phyloP scores from a whole-genome alignment of 2,888 invertebrate genomes.

The Yponomeuta malinellus region DNA sequence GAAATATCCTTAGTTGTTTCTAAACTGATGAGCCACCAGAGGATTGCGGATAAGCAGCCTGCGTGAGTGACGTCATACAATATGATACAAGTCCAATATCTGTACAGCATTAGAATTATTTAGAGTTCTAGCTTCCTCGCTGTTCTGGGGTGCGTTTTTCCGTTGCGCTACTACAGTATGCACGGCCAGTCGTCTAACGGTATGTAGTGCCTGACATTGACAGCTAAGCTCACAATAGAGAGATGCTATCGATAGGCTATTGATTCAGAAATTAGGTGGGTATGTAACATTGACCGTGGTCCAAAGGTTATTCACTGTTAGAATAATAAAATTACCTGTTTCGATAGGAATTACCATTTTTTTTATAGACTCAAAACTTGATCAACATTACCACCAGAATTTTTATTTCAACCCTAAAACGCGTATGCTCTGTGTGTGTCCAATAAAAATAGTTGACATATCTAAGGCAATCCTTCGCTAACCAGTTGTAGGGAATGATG shows the following conservation, averaged over 20 bases:
- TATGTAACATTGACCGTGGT: background rate
- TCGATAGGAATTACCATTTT: no score
- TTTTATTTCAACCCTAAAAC: background rate
- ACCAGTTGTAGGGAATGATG: background rate
- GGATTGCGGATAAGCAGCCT: no score
- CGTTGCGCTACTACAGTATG: background rate
- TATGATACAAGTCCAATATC: no score
- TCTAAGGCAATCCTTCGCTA: background rate
- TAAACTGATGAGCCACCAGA: no score
- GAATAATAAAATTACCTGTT: no score
- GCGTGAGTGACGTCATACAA: no score
- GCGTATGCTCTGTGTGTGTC: background rate
- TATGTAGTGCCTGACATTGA: background rate
- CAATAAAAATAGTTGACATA: conserved; percentile 2
- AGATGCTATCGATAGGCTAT: background rate
- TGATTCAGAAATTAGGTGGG: background rate
- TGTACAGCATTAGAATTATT: no score
- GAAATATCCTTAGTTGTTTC: no score
- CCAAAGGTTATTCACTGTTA: no score
- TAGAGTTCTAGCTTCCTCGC: no score
- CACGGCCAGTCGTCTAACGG: background rate
- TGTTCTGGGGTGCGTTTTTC: background rate
- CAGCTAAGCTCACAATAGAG: background rate
- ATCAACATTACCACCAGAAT: no score
- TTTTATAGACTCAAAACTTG: no score